These are phyloP conservation scores for Triplophysa rosa DNA, from an alignment of 2,113 vertebrate genomes.

Conservation along the genomic window DNA sequence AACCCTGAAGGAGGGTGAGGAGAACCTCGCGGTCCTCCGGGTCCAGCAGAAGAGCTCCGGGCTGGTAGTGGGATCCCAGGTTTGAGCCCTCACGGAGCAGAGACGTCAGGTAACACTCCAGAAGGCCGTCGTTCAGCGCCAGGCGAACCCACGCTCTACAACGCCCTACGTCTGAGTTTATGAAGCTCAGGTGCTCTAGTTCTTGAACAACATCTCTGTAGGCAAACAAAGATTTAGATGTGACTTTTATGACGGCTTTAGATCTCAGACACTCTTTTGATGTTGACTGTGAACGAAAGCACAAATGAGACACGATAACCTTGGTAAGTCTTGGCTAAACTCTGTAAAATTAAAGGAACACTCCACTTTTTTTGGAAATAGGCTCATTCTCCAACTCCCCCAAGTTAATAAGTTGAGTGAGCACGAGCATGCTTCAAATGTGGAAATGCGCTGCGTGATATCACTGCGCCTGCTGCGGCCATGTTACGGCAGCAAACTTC, in stretches of 20 bases:
- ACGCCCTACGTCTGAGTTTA: slow-evolving; percentile 87
- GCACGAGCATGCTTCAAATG: too few relatives aligned
- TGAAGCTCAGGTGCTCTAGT: slow-evolving; percentile 85
- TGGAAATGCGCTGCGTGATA: too few relatives aligned
- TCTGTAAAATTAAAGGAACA: too few relatives aligned
- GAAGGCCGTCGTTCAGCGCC: slow-evolving; percentile 88
- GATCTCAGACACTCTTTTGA: too few relatives aligned
- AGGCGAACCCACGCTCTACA: slow-evolving; percentile 92
- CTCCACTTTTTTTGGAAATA: too few relatives aligned
- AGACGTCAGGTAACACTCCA: slow-evolving; percentile 90
- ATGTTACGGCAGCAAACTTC: too few relatives aligned
- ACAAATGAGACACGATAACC: neutral
- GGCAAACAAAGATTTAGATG: neutral
- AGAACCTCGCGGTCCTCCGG: slow-evolving; percentile 89
- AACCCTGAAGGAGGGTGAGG: slow-evolving; percentile 91
- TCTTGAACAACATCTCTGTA: slow-evolving; percentile 84
- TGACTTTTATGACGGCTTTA: too few relatives aligned
- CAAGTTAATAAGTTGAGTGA: too few relatives aligned
- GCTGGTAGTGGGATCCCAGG: slow-evolving; percentile 83
- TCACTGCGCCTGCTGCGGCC: too few relatives aligned
- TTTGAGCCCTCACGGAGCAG: slow-evolving; percentile 81
- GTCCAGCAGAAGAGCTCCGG: slow-evolving; percentile 83
- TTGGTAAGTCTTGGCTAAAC: too few relatives aligned
- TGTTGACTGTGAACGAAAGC: neutral
- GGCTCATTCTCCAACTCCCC: too few relatives aligned